Percentiles rank a stretch among this genome's conserved stretches.
Conservation (phyloP, 2,113 vertebrate species). For the Calidris pygmaea region DNA sequence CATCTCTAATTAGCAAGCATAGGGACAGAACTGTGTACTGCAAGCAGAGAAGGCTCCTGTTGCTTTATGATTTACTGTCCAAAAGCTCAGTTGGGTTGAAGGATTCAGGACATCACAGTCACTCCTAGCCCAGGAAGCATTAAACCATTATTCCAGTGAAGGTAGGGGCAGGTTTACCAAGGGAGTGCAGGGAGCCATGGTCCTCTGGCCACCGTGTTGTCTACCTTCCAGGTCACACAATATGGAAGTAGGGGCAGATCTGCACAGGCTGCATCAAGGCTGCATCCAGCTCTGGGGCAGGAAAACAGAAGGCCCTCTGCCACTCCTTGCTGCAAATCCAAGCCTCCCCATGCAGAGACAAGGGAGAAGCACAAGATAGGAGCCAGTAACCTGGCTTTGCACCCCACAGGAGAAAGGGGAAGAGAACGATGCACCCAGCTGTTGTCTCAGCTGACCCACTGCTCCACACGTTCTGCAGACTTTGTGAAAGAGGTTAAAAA, state of each 20-base stretch:
- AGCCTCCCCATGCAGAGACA: not conserved
- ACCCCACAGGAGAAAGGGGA: rapidly evolving
- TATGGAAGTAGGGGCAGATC: not conserved
- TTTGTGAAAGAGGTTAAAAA: not conserved
- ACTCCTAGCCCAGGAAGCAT: not conserved
- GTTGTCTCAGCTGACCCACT: not conserved
- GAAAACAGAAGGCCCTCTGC: not conserved
- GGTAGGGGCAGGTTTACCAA: not conserved
- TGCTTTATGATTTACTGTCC: not conserved
- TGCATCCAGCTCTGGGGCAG: not conserved
- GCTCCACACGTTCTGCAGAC: not conserved
- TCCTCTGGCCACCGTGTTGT: not conserved
- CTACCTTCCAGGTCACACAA: not conserved
- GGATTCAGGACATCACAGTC: not conserved
- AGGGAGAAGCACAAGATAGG: not conserved
- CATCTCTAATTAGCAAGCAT: not conserved
- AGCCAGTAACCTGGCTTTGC: not conserved
- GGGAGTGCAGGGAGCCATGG: not conserved
- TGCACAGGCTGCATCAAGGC: not conserved
- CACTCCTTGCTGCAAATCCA: not conserved
- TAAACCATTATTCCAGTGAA: not conserved
- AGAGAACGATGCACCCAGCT: not conserved
- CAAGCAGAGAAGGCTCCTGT: not conserved
- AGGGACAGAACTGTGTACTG: not conserved
- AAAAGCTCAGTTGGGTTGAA: not conserved